A percentile compares a stretch with the other conserved stretches of the same genome.
Evolutionary conservation across 2,888 invertebrate species (phyloP).

Genomic region (Gymnocheta viridis): DNA sequence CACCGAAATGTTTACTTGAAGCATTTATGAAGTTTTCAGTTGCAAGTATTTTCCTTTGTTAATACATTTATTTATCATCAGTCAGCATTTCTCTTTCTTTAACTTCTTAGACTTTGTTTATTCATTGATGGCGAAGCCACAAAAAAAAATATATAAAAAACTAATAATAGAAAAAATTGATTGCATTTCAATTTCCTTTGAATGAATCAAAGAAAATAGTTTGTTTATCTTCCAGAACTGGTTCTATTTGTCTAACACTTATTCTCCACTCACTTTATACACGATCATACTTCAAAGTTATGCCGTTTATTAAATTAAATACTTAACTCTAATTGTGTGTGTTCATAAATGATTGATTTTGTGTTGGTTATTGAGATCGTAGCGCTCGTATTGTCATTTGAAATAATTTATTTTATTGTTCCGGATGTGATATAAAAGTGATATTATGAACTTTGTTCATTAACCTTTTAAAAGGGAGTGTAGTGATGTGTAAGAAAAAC

Average conservation of each 20-base stretch:
- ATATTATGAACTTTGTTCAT: conserved; percentile 53
- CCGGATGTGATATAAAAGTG: conserved; percentile 55
- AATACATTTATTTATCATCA: not conserved
- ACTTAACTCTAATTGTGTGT: conserved; percentile 19
- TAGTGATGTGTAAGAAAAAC: not conserved
- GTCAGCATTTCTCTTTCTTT: not conserved
- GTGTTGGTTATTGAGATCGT: conserved; percentile 44
- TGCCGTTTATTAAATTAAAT: conserved; percentile 41
- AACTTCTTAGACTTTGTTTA: not conserved
- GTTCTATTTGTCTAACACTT: conserved; percentile 30
- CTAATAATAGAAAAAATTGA: conserved; percentile 13
- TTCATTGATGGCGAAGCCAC: conserved; percentile 11
- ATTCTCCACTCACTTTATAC: not conserved
- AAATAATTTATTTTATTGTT: conserved; percentile 48
- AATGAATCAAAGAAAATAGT: conserved; percentile 32
- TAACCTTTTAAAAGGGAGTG: conserved; percentile 20
- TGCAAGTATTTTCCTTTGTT: not conserved
- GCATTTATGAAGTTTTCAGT: not conserved
- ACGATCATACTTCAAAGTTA: conserved; percentile 31
- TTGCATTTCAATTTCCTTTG: conserved; percentile 21
- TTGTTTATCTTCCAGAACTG: conserved; percentile 24
- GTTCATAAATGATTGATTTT: conserved; percentile 47
- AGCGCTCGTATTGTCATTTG: conserved; percentile 25
- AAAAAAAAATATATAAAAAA: not conserved
- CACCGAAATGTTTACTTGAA: conserved; percentile 13